Conservation (phyloP, 2,797 vertebrate species). For the Brotogeris chrysoptera region DNA sequence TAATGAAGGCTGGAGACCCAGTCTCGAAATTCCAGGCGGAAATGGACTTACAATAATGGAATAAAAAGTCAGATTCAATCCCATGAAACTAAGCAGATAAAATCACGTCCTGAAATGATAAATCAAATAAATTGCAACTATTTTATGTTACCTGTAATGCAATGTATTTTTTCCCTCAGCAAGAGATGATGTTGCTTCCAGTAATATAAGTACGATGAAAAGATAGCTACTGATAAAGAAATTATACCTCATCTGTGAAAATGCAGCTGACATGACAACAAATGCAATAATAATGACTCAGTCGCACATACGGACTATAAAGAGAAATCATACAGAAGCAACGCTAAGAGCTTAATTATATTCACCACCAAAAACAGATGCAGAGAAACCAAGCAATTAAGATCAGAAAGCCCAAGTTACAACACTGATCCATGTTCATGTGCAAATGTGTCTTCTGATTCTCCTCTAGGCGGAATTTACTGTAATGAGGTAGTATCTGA, state of each 20-base stretch:
- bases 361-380: background rate
- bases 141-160: background rate
- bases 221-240: background rate
- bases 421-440: fast-evolving
- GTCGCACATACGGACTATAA: background rate
- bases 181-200: background rate
- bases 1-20: background rate
- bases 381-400: background rate
- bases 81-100: background rate
- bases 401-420: background rate
- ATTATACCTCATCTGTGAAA: background rate
- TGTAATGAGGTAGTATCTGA: background rate
- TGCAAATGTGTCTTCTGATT: background rate
- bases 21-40: background rate
- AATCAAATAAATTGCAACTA: background rate
- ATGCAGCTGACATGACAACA: background rate
- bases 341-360: background rate
- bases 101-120: background rate
- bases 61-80: background rate
- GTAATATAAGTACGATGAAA: background rate
- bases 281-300: background rate
- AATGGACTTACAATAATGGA: background rate
- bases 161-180: background rate
- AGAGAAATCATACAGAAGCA: background rate
- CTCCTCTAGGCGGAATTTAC: background rate